These are phyloP conservation scores for Conops quadrifasciatus DNA, from an alignment of 2,888 invertebrate species.

Conservation along the genomic window DNA sequence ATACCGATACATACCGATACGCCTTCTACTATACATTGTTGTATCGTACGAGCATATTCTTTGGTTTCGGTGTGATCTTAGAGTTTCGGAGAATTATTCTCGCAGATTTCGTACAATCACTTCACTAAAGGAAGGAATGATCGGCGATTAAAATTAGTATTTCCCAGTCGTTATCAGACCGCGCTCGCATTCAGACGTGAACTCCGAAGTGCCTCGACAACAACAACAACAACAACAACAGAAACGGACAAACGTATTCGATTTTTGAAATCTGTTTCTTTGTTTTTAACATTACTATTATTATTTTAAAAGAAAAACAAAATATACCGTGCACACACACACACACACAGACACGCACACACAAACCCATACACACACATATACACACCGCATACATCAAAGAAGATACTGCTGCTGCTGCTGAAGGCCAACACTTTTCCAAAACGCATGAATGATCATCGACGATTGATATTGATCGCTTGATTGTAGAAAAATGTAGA, in stretches of 20 bases:
- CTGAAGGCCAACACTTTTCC: slow-evolving; percentile 18
- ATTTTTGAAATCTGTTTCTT: slow-evolving; percentile 16
- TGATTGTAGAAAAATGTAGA: slow-evolving; percentile 49
- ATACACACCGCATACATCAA: too few relatives aligned
- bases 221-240: not conserved
- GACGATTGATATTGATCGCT: slow-evolving; percentile 48
- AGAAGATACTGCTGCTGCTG: too few relatives aligned
- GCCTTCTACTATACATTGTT: not conserved
- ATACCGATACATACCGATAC: not conserved
- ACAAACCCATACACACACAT: slow-evolving; percentile 17
- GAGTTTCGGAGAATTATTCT: slow-evolving; percentile 26
- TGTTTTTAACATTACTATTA: slow-evolving; percentile 26
- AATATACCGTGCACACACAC: too few relatives aligned
- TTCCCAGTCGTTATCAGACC: slow-evolving; percentile 63
- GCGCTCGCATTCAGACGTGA: slow-evolving; percentile 64
- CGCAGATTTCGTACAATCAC: slow-evolving; percentile 27
- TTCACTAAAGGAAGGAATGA: slow-evolving; percentile 19
- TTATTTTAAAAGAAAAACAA: slow-evolving; percentile 34
- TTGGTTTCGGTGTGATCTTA: slow-evolving; percentile 2
- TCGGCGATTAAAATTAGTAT: slow-evolving; percentile 36
- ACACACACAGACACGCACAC: slow-evolving; percentile 38
- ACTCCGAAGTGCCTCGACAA: slow-evolving; percentile 31
- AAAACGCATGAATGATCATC: slow-evolving; percentile 38
- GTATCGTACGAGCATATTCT: not conserved
- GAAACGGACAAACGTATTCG: slow-evolving; percentile 23